Evolutionary conservation across 1,140 invertebrate genomes (phyloP), one percentile per base, ranked within the genome.

Genomic region (Phortica variegata): DNA sequence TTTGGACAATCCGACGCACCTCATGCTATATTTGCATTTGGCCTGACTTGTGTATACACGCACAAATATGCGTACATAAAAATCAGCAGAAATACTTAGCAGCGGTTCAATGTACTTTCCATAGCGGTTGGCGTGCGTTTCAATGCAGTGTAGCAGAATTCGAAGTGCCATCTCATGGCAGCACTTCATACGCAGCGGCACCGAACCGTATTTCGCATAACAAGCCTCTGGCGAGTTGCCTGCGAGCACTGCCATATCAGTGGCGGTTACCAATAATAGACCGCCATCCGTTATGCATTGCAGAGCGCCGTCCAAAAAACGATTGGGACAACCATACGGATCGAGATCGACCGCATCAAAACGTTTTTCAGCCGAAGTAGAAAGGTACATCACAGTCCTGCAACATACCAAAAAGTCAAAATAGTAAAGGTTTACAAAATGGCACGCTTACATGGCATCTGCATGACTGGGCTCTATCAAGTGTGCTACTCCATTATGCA

Each of bases 151-250:
- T 16, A 99, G 78, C 17, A 98, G 78, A 65, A 99, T 98, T 57
- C 97, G 82, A 7, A 99, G 70, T 5, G 91, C 94, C 83, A 97
- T 89, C 84, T 99, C 97, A 81, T 99, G 97, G 69, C 95, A 98
- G 54, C 84, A 85, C 70, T 90, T 93, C 12, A 85, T 86, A 60
- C 87, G 87, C 7, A 98, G 71, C 2, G 95, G 91, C 45, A 97
- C 80, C 7, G 94, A 84, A 3, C 95, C 95, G 78, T 99, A 99
- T 81, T 98, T 97, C 1, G 86, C 83, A 66, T 88, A 91, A 42
- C 74, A 98, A 0, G 94, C 92, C 77, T 99, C 95, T 1, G 92
- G 87, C 3, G 87, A 84, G 80, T 97, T 98, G 1, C 97, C 97
- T 58, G 94, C 95, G 36, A 99, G 77, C 9, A 98, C 87, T 2